Base-by-base conservation (phyloP, 2,113 vertebrate genomes). In the Petroica traversi region DNA sequence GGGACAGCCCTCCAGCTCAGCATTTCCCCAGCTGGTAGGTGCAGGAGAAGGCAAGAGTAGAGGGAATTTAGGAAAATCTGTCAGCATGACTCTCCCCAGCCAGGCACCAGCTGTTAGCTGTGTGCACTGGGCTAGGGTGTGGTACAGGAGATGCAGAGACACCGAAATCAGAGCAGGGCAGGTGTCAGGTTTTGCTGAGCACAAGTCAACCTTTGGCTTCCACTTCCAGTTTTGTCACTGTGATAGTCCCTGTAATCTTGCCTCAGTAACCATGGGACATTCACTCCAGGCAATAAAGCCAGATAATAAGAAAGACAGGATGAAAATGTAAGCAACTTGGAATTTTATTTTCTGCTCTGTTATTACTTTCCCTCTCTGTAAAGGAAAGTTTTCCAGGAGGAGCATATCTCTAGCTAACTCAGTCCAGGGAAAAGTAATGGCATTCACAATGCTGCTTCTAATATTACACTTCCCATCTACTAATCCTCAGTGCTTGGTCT, bases 371-470 rank as follows among this genome's bases (percentile, higher is more conserved):
- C 4, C 20, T 33, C 33, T 78, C 43, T 77, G 25, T 36, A 77
- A 72, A 51, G 58, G 36, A n/a, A 91, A 52, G 48, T 63, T 90
- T 93, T 74, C 41, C 68, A 95, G 36, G 40, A 92, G 83, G 64
- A 67, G 46, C 3, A 3, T 23, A 16, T 26, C 41, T 82, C 57
- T 45, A 62, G 23, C 40, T 93, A 85, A 52, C 18, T 80, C 5
- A 1, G 14, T n/a, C 48, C 41, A 61, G 75, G 46, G 68, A 74
- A 90, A 93, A 66, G 90, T 84, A 90, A 80, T 67, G 69, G 54
- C 62, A 89, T 85, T 92, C 57, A 92, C 57, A 89, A 83, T 80
- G 31, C 79, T 92, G 51, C 72, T 83, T 95, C 71, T 89, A 93
- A 19, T 79, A 64, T 74, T 92, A 77, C n/a, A 71, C 52, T 88